A percentile compares a stretch with the other conserved stretches of the same genome.
Evolutionary conservation across 2,113 vertebrate genomes (phyloP).

Genomic region (Lynx canadensis): DNA sequence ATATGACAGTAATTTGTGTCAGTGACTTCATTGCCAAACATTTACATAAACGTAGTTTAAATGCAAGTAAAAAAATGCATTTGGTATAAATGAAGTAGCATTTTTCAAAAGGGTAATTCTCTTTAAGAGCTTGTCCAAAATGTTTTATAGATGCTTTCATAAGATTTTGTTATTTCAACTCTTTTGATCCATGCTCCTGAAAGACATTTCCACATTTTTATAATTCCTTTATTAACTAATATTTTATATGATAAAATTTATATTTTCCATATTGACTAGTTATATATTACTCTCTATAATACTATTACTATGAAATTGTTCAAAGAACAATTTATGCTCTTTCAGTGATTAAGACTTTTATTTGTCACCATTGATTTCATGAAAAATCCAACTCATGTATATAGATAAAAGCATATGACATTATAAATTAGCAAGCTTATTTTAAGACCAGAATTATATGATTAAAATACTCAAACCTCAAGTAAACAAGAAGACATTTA

Average conservation of each 20-base stretch:
- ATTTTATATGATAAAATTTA: not conserved
- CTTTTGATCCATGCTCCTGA: slow-evolving; percentile 43
- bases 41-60: slow-evolving; percentile 56
- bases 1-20: slow-evolving; percentile 36
- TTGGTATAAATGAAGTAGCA: slow-evolving; percentile 57
- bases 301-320: slow-evolving; percentile 24
- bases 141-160: slow-evolving; percentile 65
- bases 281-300: not conserved
- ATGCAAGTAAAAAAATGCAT: slow-evolving; percentile 53
- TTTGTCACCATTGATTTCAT: slow-evolving; percentile 28
- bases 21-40: slow-evolving; percentile 62
- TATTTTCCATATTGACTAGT: not conserved
- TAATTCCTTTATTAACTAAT: not conserved
- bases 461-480: not conserved
- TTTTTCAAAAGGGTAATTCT: slow-evolving; percentile 75
- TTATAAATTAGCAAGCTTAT: not conserved
- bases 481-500: not conserved
- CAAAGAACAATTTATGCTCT: not conserved
- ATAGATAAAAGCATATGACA: not conserved
- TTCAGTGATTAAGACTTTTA: not conserved
- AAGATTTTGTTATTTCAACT: slow-evolving; percentile 58
- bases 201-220: slow-evolving; percentile 61
- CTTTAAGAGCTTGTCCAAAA: slow-evolving; percentile 69
- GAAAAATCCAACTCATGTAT: not conserved
- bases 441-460: not conserved